Conservation (phyloP, 2,888 invertebrate species). For the Thera britannica region DNA sequence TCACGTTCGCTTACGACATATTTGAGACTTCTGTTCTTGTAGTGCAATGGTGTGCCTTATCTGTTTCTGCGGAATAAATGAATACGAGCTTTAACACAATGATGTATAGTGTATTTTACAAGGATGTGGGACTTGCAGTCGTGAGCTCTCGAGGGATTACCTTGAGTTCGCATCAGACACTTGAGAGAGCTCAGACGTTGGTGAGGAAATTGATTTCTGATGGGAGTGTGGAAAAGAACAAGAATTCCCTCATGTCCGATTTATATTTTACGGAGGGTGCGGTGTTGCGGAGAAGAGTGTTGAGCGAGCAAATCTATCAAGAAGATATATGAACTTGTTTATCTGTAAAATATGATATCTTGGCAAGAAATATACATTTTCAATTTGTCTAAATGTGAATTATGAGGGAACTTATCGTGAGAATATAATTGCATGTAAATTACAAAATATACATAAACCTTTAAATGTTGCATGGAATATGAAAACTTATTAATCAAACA, state of each 20-base stretch:
- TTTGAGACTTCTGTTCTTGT: slow-evolving; percentile 19
- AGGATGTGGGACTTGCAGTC: slow-evolving; percentile 38
- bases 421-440: too few species aligned
- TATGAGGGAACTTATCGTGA: too few species aligned
- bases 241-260: slow-evolving; percentile 13
- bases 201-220: slow-evolving; percentile 44
- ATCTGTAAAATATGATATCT: too few species aligned
- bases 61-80: slow-evolving; percentile 21
- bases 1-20: slow-evolving; percentile 22
- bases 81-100: slow-evolving; percentile 26
- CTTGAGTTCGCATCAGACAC: slow-evolving; percentile 47
- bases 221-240: slow-evolving; percentile 33
- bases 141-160: slow-evolving; percentile 54
- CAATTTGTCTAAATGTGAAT: too few species aligned
- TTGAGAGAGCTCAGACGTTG: slow-evolving; percentile 43
- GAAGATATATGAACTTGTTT: background rate
- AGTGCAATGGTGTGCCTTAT: slow-evolving; percentile 30
- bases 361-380: too few species aligned
- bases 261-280: slow-evolving; percentile 16
- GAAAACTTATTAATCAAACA: slow-evolving; percentile 3
- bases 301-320: slow-evolving; percentile 3
- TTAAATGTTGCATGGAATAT: background rate
- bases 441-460: too few species aligned
- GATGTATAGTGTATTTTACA: slow-evolving; percentile 28
- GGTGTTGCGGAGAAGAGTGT: background rate